Evolutionary conservation across 2,888 invertebrate genomes (phyloP).

Genomic region (Anthophora plumipes): DNA sequence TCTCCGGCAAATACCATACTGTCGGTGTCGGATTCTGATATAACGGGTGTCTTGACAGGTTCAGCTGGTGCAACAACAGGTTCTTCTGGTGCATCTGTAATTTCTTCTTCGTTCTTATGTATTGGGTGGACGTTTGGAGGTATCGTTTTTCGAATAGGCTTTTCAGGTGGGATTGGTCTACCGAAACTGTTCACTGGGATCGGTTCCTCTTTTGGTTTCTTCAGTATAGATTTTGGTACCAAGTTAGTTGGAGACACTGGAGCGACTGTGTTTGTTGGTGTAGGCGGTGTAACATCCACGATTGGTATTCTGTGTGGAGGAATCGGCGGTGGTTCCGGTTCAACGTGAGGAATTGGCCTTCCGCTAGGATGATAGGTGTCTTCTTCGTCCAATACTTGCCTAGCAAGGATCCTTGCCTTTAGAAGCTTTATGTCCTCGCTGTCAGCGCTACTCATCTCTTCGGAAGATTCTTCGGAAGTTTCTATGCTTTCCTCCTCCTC

Average conservation of each 20-base stretch:
- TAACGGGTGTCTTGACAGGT: slow-evolving; percentile 63
- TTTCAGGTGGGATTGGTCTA: slow-evolving; percentile 80
- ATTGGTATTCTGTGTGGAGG: slow-evolving; percentile 58
- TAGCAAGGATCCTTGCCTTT: slow-evolving; percentile 79
- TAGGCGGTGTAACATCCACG: slow-evolving; percentile 47
- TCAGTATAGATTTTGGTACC: slow-evolving; percentile 92
- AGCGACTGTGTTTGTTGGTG: slow-evolving; percentile 48
- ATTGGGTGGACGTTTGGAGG: slow-evolving; percentile 38
- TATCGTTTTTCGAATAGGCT: slow-evolving; percentile 73
- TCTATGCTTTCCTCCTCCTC: slow-evolving; percentile 75
- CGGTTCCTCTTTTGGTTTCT: slow-evolving; percentile 85
- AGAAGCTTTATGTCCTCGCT: slow-evolving; percentile 79
- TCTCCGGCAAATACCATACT: slow-evolving; percentile 82
- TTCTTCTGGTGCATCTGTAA: slow-evolving; percentile 51
- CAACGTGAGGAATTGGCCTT: slow-evolving; percentile 69
- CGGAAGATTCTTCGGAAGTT: slow-evolving; percentile 75
- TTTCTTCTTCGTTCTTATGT: slow-evolving; percentile 15
- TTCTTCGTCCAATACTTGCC: slow-evolving; percentile 78
- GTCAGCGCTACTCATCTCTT: slow-evolving; percentile 75
- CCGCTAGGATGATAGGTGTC: slow-evolving; percentile 82
- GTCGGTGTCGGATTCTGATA: slow-evolving; percentile 81
- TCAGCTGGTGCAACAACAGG: slow-evolving; percentile 76
- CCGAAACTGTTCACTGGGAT: slow-evolving; percentile 78
- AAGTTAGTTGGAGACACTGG: slow-evolving; percentile 42
- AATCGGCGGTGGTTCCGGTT: slow-evolving; percentile 62